Conservation (phyloP, 2,888 invertebrate species). For the Acanthacorydalis orientalis region DNA sequence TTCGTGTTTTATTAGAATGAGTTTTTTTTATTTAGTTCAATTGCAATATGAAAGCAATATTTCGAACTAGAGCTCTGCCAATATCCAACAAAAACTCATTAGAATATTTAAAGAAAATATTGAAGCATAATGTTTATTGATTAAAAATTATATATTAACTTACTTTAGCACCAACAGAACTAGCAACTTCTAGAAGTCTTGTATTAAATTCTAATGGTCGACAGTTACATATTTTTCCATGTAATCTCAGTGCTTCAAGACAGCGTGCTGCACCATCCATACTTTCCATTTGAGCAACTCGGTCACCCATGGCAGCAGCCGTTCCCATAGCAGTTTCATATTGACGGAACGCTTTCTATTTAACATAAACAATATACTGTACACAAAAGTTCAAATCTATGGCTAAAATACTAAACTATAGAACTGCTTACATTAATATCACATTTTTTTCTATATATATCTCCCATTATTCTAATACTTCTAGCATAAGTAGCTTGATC, state of each 20-base stretch:
- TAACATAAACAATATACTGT: not conserved
- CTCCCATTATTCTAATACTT: slow-evolving; percentile 68
- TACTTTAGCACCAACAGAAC: slow-evolving; percentile 75
- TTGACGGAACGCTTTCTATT: slow-evolving; percentile 53
- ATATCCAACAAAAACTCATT: not conserved
- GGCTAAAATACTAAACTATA: slow-evolving; percentile 18
- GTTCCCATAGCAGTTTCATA: slow-evolving; percentile 77
- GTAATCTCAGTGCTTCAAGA: slow-evolving; percentile 55
- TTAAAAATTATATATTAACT: slow-evolving; percentile 3
- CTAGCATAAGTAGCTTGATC: slow-evolving; percentile 74
- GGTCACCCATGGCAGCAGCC: slow-evolving; percentile 63
- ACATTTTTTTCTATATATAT: slow-evolving; percentile 66
- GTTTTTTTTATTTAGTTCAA: too few relatives aligned
- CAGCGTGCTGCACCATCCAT: slow-evolving; percentile 79
- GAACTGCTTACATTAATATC: slow-evolving; percentile 57
- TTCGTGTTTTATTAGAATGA: too few relatives aligned
- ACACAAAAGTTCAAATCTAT: not conserved
- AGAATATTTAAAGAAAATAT: not conserved
- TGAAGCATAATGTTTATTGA: not conserved
- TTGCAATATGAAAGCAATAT: too few relatives aligned
- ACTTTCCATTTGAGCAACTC: slow-evolving; percentile 76
- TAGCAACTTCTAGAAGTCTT: slow-evolving; percentile 64
- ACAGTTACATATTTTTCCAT: slow-evolving; percentile 76
- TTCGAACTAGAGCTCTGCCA: too few relatives aligned
- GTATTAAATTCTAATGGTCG: slow-evolving; percentile 75